A percentile compares a stretch with the other conserved stretches of the same genome.
Conservation (phyloP, 2,113 vertebrate genomes). For the Tapirus terrestris region DNA sequence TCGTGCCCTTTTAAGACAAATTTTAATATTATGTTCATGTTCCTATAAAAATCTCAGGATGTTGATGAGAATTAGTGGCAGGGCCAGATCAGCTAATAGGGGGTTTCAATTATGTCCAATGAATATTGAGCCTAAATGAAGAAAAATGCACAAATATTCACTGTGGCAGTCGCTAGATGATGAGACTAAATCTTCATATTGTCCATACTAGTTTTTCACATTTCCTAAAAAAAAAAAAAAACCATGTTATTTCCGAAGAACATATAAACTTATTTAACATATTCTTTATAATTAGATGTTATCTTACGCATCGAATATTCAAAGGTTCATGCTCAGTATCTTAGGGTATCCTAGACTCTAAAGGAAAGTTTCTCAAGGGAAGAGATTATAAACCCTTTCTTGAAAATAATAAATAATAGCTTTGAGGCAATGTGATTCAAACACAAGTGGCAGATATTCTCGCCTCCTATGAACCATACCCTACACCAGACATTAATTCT, state of each 20-base stretch:
- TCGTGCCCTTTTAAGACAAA: neutral
- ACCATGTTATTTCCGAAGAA: neutral
- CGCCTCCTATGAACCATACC: neutral
- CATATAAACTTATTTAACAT: neutral
- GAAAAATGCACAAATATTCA: neutral
- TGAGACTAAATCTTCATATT: neutral
- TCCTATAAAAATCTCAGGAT: neutral
- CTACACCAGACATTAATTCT: neutral
- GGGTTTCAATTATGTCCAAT: neutral
- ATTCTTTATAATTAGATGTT: neutral
- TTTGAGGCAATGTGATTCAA: neutral
- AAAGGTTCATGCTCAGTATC: neutral
- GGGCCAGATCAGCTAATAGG: neutral
- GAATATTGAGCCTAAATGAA: neutral
- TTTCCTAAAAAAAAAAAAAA: neutral
- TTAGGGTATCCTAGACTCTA: neutral
- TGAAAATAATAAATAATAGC: neutral
- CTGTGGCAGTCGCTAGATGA: neutral
- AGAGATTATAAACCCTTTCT: neutral
- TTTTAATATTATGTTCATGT: neutral
- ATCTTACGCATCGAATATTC: neutral
- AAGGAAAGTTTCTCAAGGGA: neutral
- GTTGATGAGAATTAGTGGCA: neutral
- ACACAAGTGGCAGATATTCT: neutral
- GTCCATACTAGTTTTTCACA: neutral